Conservation (phyloP, 2,113 vertebrate species). For the Xiphias gladius region DNA sequence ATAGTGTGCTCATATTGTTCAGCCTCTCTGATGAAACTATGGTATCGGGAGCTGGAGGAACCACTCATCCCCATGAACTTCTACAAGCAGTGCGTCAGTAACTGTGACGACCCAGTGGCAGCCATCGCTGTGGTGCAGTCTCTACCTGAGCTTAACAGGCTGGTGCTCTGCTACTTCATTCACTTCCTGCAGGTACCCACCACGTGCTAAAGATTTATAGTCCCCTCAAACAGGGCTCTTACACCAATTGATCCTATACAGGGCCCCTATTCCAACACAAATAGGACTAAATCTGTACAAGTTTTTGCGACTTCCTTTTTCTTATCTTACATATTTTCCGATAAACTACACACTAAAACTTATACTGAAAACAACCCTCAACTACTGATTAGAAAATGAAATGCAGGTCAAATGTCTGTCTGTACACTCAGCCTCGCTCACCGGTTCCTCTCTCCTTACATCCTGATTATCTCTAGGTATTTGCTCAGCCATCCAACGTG, state of each 20-base stretch:
- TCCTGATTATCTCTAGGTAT: constrained; percentile 82
- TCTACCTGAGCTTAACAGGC: constrained; percentile 89
- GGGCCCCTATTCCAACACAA: neutral
- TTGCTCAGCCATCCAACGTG: constrained; percentile 92
- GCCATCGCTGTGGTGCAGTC: constrained; percentile 90
- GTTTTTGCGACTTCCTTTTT: neutral
- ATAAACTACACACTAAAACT: no score
- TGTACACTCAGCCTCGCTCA: constrained; percentile 6
- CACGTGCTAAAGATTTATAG: neutral
- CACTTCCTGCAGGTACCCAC: constrained; percentile 91
- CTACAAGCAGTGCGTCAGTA: constrained; percentile 91
- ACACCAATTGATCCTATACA: neutral
- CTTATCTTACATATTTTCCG: neutral
- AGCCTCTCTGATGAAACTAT: constrained; percentile 93
- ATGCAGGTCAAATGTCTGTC: constrained; percentile 28
- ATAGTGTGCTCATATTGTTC: neutral
- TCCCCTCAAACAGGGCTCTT: neutral
- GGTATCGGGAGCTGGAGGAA: constrained; percentile 94
- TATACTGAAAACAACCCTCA: no score
- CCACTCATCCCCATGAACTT: constrained; percentile 92
- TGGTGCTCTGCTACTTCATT: constrained; percentile 94
- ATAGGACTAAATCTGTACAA: neutral
- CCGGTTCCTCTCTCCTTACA: neutral
- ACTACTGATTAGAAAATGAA: no score
- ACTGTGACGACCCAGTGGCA: constrained; percentile 89